Percentiles rank a stretch among this genome's conserved stretches.
Evolutionary conservation across 2,113 vertebrate genomes (phyloP).

Genomic region (Malurus melanocephalus): DNA sequence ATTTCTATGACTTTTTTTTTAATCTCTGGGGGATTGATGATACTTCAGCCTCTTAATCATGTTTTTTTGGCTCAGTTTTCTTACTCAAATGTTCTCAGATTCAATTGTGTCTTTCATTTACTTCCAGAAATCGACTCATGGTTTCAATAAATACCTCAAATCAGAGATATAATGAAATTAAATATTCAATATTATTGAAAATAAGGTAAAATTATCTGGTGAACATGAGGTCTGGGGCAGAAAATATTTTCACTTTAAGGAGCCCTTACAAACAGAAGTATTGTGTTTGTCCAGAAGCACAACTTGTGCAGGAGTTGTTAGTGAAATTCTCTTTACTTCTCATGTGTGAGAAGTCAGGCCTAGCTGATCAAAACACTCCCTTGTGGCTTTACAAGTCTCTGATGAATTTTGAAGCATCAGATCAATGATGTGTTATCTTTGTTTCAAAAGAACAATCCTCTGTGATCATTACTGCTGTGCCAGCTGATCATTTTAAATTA

Average conservation of each 20-base stretch:
- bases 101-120: neutral
- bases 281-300: neutral
- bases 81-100: neutral
- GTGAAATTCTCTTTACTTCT: neutral
- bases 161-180: neutral
- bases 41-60: neutral
- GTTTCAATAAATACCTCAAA: neutral
- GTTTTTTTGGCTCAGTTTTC: neutral
- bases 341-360: neutral
- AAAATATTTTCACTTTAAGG: neutral
- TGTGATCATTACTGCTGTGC: slow-evolving; percentile 25
- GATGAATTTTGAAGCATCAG: slow-evolving; percentile 16
- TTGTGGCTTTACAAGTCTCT: neutral
- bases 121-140: neutral
- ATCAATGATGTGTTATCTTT: slow-evolving; percentile 29
- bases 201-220: neutral
- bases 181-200: neutral
- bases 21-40: neutral
- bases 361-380: slow-evolving; percentile 5
- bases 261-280: neutral
- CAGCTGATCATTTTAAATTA: slow-evolving; percentile 53
- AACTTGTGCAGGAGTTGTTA: neutral
- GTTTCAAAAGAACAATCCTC: slow-evolving; percentile 30
- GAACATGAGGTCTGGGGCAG: neutral
- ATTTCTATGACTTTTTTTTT: neutral